Conservation (phyloP, 2,113 vertebrate genomes). For the Datnioides undecimradiatus region DNA sequence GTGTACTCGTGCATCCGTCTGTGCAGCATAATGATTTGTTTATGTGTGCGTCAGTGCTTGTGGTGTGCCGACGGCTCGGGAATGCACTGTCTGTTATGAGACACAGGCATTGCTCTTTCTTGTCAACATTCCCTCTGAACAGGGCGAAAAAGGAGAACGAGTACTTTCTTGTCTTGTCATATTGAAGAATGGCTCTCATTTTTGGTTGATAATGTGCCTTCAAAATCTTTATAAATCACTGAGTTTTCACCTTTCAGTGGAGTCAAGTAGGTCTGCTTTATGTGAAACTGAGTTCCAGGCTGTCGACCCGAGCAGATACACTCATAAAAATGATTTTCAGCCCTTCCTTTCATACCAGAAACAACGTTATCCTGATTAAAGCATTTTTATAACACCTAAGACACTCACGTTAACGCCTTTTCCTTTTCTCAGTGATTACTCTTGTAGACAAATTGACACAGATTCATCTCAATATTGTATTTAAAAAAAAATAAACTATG, state of each 20-base stretch:
- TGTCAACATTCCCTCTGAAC: conserved; percentile 42
- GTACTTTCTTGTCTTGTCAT: conserved; percentile 64
- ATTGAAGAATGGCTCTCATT: conserved; percentile 66
- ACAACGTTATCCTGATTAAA: conserved; percentile 5
- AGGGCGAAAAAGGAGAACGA: conserved; percentile 23
- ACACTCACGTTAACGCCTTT: background rate
- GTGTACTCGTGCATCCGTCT: conserved; percentile 20
- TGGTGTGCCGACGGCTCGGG: conserved; percentile 39
- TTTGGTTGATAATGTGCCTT: conserved; percentile 49
- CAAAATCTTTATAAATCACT: conserved; percentile 63
- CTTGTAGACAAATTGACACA: background rate
- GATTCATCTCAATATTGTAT: background rate
- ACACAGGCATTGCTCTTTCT: conserved; percentile 47
- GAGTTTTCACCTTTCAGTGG: conserved; percentile 23
- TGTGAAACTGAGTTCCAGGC: conserved; percentile 23
- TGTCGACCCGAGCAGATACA: conserved; percentile 9
- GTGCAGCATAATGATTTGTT: conserved; percentile 58
- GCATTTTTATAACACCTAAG: background rate
- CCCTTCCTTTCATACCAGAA: background rate
- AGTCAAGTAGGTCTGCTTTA: conserved; percentile 26
- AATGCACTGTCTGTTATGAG: conserved; percentile 56
- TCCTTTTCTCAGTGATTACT: background rate
- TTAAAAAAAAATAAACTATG: background rate
- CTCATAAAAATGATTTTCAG: conserved; percentile 37
- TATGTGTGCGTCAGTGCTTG: conserved; percentile 29